phyloP scores from a whole-genome alignment of 2,888 invertebrate species.

The Megalurothrips usitatus region DNA sequence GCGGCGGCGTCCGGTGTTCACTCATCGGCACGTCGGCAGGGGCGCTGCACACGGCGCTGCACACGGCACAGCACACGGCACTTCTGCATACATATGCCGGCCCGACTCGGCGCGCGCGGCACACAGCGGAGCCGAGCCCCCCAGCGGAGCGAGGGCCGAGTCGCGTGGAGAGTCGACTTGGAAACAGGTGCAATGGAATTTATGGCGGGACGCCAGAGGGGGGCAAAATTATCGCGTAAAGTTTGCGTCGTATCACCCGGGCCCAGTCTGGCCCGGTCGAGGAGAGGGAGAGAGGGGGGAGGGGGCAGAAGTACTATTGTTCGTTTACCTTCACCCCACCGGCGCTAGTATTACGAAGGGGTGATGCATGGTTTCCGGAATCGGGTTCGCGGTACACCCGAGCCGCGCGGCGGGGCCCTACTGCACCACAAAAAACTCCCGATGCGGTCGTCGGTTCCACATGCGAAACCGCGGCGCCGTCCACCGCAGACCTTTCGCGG shows the following conservation, averaged over 20 bases:
- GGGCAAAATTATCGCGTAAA: conserved; percentile 19
- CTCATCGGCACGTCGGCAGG: neutral
- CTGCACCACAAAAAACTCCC: too few relatives aligned
- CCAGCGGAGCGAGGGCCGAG: neutral
- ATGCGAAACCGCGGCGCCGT: neutral
- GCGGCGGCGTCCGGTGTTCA: neutral
- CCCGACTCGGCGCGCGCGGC: neutral
- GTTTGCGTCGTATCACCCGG: conserved; percentile 19
- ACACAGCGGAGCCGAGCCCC: too few relatives aligned
- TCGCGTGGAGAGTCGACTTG: conserved; percentile 14
- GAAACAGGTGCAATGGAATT: conserved; percentile 24
- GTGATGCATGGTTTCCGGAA: conserved; percentile 20
- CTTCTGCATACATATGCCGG: conserved; percentile 10
- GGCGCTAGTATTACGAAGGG: neutral
- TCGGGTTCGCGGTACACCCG: too few relatives aligned
- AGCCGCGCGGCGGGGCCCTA: too few relatives aligned
- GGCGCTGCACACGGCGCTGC: too few relatives aligned
- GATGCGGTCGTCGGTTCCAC: too few relatives aligned
- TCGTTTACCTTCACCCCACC: neutral
- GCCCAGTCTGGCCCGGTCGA: neutral
- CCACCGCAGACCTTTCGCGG: neutral
- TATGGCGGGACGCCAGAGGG: conserved; percentile 11
- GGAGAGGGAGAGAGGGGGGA: neutral
- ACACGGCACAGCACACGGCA: too few relatives aligned
- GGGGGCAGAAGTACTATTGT: neutral